phyloP scores from a whole-genome alignment of 2,797 vertebrate species.

The Luscinia luscinia region DNA sequence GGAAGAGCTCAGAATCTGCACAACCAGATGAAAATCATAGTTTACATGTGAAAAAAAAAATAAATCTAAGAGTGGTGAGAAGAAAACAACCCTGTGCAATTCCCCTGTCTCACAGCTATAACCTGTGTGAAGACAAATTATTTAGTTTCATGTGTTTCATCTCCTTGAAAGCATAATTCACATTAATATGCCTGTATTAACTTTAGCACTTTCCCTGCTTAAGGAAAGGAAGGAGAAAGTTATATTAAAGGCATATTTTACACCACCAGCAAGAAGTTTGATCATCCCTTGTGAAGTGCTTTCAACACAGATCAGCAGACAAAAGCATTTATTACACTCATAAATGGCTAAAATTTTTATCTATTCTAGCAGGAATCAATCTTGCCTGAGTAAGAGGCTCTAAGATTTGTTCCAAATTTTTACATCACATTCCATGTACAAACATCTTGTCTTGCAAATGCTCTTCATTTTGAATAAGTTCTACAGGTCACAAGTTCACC shows the following conservation, averaged over 20 bases:
- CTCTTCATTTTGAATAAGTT: not conserved
- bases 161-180: slow-evolving; percentile 20
- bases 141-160: not conserved
- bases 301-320: not conserved
- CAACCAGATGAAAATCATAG: not conserved
- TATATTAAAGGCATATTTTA: slow-evolving; percentile 1
- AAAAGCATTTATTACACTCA: not conserved
- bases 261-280: not conserved
- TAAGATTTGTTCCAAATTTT: not conserved
- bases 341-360: not conserved
- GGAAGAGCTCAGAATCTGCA: not conserved
- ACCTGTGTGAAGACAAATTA: slow-evolving; percentile 22
- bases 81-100: not conserved
- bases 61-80: not conserved
- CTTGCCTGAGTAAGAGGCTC: not conserved
- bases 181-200: not conserved
- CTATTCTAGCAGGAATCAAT: not conserved
- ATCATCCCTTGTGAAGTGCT: not conserved
- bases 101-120: slow-evolving; percentile 1
- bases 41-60: not conserved
- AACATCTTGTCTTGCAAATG: not conserved
- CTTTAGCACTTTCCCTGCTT: not conserved
- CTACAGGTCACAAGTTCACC: not conserved
- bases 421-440: not conserved
- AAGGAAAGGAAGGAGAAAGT: not conserved